Conservation (phyloP, 1,140 invertebrate genomes). For the Zaprionus capensis region DNA sequence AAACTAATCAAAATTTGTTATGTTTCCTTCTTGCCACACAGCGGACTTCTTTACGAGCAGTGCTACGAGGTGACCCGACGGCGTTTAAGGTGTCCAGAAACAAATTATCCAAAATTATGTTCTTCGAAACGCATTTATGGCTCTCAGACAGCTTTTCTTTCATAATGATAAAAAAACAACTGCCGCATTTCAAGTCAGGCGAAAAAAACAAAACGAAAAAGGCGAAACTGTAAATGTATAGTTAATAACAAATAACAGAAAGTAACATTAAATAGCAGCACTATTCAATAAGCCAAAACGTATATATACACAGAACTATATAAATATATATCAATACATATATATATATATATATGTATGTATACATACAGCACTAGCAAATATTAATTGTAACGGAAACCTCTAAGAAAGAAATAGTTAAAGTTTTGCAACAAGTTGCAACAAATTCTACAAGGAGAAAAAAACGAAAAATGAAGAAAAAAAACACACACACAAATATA, state of each 20-base stretch:
- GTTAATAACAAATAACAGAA: slow-evolving; percentile 50
- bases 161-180: slow-evolving; percentile 19
- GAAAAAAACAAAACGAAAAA: slow-evolving; percentile 14
- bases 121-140: slow-evolving; percentile 75
- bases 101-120: slow-evolving; percentile 36
- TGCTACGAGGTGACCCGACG: slow-evolving; percentile 82
- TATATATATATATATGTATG: slow-evolving; percentile 62
- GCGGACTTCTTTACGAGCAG: slow-evolving; percentile 80
- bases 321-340: slow-evolving; percentile 16
- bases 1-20: background rate
- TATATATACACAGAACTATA: slow-evolving; percentile 31
- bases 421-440: slow-evolving; percentile 69
- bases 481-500: slow-evolving; percentile 16
- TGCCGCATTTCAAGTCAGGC: slow-evolving; percentile 15
- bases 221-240: slow-evolving; percentile 58
- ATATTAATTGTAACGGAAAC: slow-evolving; percentile 67
- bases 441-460: slow-evolving; percentile 44
- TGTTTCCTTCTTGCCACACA: slow-evolving; percentile 3
- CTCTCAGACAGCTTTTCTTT: slow-evolving; percentile 48
- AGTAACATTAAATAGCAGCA: slow-evolving; percentile 53
- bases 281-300: slow-evolving; percentile 62
- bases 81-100: slow-evolving; percentile 22
- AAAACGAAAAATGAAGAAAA: slow-evolving; percentile 8
- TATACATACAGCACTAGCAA: slow-evolving; percentile 77
- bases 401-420: slow-evolving; percentile 51